Conservation (phyloP, 2,888 invertebrate species). For the Pyrocoelia pectoralis region DNA sequence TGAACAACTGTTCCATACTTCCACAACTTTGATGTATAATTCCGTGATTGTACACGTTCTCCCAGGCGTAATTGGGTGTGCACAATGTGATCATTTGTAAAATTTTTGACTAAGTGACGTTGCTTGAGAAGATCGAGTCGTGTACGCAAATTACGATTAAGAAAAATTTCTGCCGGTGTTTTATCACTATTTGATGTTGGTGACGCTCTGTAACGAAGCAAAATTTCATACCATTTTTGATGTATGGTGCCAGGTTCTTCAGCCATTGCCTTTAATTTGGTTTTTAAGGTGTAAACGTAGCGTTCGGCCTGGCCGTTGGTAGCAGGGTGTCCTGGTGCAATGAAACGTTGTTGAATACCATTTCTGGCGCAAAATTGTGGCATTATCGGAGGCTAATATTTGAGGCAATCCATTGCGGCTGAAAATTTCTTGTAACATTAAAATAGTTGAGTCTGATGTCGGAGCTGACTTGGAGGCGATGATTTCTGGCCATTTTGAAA, state of each 20-base stretch:
- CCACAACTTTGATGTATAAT: slow-evolving; percentile 32
- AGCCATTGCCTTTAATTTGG: too few relatives aligned
- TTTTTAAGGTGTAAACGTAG: slow-evolving; percentile 12
- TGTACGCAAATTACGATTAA: too few relatives aligned
- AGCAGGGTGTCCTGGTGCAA: too few relatives aligned
- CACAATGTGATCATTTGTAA: too few relatives aligned
- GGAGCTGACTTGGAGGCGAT: too few relatives aligned
- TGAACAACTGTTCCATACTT: slow-evolving; percentile 33
- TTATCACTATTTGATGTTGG: too few relatives aligned
- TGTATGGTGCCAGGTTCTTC: not conserved
- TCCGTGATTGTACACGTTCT: slow-evolving; percentile 28
- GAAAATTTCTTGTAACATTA: slow-evolving; percentile 40
- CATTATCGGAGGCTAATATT: slow-evolving; percentile 44
- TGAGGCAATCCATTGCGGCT: slow-evolving; percentile 40
- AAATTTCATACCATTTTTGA: not conserved
- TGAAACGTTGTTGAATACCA: too few relatives aligned
- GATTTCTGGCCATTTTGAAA: too few relatives aligned
- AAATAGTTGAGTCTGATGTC: slow-evolving; percentile 36
- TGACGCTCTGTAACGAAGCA: not conserved
- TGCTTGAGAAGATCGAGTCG: too few relatives aligned
- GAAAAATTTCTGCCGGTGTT: too few relatives aligned
- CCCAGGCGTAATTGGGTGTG: not conserved
- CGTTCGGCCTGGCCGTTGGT: too few relatives aligned
- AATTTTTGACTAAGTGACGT: too few relatives aligned
- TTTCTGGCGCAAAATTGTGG: slow-evolving; percentile 40